A percentile compares a stretch with the other conserved stretches of the same genome.
Evolutionary conservation across 2,797 vertebrate genomes (phyloP).

Genomic region (Chelon labrosus): DNA sequence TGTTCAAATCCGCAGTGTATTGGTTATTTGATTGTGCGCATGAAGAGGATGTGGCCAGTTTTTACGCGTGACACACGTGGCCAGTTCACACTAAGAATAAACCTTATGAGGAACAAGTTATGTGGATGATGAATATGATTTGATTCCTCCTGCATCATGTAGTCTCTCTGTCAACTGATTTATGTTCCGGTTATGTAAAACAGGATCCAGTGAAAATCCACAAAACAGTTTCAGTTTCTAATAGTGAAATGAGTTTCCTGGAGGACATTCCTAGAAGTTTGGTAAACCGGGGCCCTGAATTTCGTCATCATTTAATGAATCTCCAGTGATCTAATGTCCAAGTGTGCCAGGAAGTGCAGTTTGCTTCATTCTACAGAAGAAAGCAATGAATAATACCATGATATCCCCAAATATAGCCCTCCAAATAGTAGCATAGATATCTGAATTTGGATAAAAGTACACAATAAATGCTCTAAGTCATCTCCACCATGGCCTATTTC

Average conservation of each 20-base stretch:
- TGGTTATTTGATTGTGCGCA: not conserved
- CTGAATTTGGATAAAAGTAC: not conserved
- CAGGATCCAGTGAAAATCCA: not conserved
- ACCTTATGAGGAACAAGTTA: no score
- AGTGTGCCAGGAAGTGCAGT: not conserved
- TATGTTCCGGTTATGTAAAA: no score
- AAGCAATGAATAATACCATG: not conserved
- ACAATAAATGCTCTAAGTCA: not conserved
- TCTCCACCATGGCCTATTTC: constrained; percentile 1
- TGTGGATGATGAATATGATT: not conserved
- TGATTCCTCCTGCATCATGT: not conserved
- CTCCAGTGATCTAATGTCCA: not conserved
- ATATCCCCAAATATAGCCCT: not conserved
- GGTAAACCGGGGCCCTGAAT: not conserved
- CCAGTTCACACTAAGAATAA: not conserved
- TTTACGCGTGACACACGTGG: not conserved
- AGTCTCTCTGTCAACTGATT: not conserved
- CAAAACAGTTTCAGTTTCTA: not conserved
- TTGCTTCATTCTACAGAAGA: not conserved
- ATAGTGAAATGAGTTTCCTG: not conserved
- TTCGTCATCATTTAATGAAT: not conserved
- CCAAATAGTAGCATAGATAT: not conserved
- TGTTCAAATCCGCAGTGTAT: not conserved
- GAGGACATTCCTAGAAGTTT: not conserved
- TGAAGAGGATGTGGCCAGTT: not conserved